Conservation (phyloP, 2,888 invertebrate genomes). For the Xestia ashworthii region DNA sequence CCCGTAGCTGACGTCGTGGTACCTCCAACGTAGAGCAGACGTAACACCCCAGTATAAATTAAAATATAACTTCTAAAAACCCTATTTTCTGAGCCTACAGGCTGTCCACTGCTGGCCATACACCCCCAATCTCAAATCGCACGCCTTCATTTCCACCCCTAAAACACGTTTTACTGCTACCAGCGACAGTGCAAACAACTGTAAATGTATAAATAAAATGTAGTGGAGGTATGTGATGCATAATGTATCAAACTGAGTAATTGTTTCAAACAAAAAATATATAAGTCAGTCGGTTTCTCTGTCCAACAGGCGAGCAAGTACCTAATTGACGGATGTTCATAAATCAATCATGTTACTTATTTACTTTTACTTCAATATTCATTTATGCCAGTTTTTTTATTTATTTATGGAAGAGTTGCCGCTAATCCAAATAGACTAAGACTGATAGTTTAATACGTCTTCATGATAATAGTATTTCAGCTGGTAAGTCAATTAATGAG, state of each 20-base stretch:
- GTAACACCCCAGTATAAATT: not conserved
- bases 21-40: not conserved
- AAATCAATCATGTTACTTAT: conserved; percentile 20
- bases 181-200: not conserved
- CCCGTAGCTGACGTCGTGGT: fast-evolving
- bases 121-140: not conserved
- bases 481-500: not conserved
- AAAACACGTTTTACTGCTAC: no score
- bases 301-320: not conserved
- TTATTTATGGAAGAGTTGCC: conserved; percentile 21
- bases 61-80: not conserved
- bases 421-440: conserved; percentile 2
- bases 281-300: conserved; percentile 19
- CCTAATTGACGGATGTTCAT: conserved; percentile 28
- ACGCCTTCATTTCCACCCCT: no score
- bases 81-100: not conserved
- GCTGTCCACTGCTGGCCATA: not conserved
- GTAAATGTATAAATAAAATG: conserved; percentile 8
- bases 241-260: conserved; percentile 34
- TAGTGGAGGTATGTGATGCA: conserved; percentile 4
- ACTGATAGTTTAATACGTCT: not conserved
- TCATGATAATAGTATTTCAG: not conserved
- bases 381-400: not conserved
- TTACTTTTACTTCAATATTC: conserved; percentile 1
- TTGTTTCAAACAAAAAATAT: conserved; percentile 32